Base-by-base conservation (phyloP, 2,888 invertebrate species). In the Catocala fraxini region DNA sequence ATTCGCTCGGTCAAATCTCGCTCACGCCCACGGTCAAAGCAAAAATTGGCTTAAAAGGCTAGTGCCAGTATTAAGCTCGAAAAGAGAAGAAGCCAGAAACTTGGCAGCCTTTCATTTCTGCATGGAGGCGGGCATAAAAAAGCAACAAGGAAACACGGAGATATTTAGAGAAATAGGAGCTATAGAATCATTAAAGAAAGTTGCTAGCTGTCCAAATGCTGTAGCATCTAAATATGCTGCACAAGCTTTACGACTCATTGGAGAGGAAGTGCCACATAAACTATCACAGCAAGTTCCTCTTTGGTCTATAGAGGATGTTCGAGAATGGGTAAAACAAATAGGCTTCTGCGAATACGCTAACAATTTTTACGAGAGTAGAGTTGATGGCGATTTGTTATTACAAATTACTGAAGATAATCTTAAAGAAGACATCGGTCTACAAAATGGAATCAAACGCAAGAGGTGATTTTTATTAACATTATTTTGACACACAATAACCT, bases 121-220 rank as follows among this genome's bases (percentile, higher is more conserved):
- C 85, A 99, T 99, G 99, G 99, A 99, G 91, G 99, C 99, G 10
- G 98, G 98, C 43, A 99, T 99, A 59, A 99, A 99, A 89, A 98
- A 98, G 80, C 97, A 97, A 79, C 98, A 98, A 88, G 97, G 97
- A 5, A 98, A 98, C 70, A 98, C 98, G 0, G 97, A 97, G 88
- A 97, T 99, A 82, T 99, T 99, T 87, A 95, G 97, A 66, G 98
- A 98, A 90, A 99, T 99, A 73, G 98, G 98, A 57, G 99, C 99
- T 0, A 97, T 99, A 69, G 98, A 98, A 80, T 97, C 99, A 0
- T 94, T 99, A 79, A 99, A 99, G 87, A 97, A 97, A 84, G 98
- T 99, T 0, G 99, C 99, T 7, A 98, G 99, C 83, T 99, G 99
- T 88, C 99, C 99, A 0, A 99, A 99, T 89, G 99, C 99, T 6